A percentile compares a stretch with the other conserved stretches of the same genome.
Evolutionary conservation across 2,113 vertebrate species (phyloP).

Genomic region (Vidua macroura): DNA sequence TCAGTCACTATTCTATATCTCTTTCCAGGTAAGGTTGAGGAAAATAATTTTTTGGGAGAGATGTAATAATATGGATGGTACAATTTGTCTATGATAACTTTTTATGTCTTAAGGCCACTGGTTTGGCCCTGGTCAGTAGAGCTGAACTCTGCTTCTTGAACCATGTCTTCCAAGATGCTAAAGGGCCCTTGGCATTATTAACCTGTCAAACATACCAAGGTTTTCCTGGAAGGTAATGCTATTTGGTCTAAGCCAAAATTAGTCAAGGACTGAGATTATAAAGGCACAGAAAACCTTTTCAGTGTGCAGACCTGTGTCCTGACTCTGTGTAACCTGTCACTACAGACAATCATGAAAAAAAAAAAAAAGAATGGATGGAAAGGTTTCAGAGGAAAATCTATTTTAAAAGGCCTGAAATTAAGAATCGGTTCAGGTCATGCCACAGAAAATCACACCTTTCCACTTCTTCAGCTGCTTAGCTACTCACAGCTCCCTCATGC

Average conservation of each 20-base stretch:
- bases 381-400: background rate
- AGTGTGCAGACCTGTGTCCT: background rate
- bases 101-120: background rate
- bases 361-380: background rate
- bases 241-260: background rate
- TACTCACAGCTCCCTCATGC: background rate
- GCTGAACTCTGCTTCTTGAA: background rate
- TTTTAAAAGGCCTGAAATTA: background rate
- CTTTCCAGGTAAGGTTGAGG: background rate
- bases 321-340: background rate
- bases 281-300: background rate
- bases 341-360: background rate
- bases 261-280: background rate
- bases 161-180: background rate
- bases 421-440: background rate
- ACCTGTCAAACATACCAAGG: background rate
- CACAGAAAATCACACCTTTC: background rate
- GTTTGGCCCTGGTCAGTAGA: background rate
- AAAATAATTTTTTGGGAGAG: background rate
- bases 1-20: background rate
- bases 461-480: background rate
- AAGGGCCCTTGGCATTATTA: background rate
- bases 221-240: background rate
- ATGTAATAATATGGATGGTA: background rate
- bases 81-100: background rate